Evolutionary conservation across 2,888 invertebrate species (phyloP).

Genomic region (Fragum whitleyi): DNA sequence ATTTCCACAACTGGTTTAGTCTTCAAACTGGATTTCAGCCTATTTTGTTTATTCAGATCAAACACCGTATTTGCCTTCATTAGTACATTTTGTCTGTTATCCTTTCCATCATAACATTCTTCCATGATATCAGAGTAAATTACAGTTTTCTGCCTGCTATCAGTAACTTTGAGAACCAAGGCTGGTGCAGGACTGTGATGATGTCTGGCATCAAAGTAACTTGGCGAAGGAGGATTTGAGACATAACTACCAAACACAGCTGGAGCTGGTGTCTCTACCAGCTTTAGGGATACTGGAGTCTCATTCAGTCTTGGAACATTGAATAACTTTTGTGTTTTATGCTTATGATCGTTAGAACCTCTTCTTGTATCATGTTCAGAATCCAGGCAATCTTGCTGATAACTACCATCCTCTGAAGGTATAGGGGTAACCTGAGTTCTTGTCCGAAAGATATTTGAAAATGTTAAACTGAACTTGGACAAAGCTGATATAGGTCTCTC

Average conservation of each 20-base stretch:
- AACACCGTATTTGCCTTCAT: background rate
- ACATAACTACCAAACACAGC: slow-evolving; percentile 20
- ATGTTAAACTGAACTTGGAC: slow-evolving; percentile 36
- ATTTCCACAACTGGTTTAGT: background rate
- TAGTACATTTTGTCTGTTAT: background rate
- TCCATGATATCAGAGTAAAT: background rate
- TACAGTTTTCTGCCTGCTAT: background rate
- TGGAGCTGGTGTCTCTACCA: slow-evolving; percentile 28
- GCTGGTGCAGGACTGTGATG: slow-evolving; percentile 50
- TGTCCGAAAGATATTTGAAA: slow-evolving; percentile 38
- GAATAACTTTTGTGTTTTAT: background rate
- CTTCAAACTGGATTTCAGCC: background rate
- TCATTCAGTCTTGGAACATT: background rate
- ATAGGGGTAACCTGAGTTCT: slow-evolving; percentile 44
- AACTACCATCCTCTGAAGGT: slow-evolving; percentile 9
- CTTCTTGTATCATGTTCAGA: background rate
- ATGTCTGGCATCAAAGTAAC: slow-evolving; percentile 37
- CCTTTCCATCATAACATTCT: background rate
- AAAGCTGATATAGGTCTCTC: slow-evolving; percentile 37
- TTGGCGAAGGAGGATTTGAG: slow-evolving; percentile 28
- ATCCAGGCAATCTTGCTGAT: background rate
- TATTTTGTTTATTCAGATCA: background rate
- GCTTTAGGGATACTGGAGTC: background rate
- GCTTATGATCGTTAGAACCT: background rate
- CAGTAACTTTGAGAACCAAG: slow-evolving; percentile 3